phyloP scores from a whole-genome alignment of 1,140 invertebrate genomes.

The Bacillus rossius region DNA sequence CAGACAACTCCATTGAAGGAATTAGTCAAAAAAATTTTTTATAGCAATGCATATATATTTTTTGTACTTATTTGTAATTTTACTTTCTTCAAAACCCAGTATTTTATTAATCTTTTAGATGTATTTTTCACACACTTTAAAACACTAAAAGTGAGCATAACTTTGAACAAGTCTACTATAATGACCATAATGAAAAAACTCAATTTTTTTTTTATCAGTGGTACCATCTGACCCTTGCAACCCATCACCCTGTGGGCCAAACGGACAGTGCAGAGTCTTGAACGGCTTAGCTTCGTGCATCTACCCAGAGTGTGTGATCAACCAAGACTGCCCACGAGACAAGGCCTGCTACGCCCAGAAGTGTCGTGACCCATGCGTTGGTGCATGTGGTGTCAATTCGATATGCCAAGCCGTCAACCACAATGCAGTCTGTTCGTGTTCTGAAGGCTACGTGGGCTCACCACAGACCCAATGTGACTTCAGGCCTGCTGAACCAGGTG shows the following conservation, averaged over 20 bases:
- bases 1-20: no score
- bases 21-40: no score
- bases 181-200: no score
- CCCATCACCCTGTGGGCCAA: slow-evolving; percentile 71
- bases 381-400: slow-evolving; percentile 78
- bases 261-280: slow-evolving; percentile 70
- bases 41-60: no score
- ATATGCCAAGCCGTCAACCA: slow-evolving; percentile 78
- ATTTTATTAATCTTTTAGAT: no score
- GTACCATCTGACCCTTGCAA: slow-evolving; percentile 60
- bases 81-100: no score
- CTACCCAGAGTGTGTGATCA: slow-evolving; percentile 82
- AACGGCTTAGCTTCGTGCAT: slow-evolving; percentile 63
- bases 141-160: no score
- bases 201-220: slow-evolving; percentile 29
- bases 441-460: slow-evolving; percentile 72
- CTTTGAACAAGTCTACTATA: no score
- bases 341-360: slow-evolving; percentile 74
- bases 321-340: slow-evolving; percentile 74
- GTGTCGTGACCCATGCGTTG: slow-evolving; percentile 74
- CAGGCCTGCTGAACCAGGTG: slow-evolving; percentile 32
- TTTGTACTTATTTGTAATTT: no score
- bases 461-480: slow-evolving; percentile 64
- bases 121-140: no score
- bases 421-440: slow-evolving; percentile 72